These are phyloP conservation scores for Sinohyriopsis cumingii DNA, from an alignment of 2,888 invertebrate genomes.

Conservation along the genomic window DNA sequence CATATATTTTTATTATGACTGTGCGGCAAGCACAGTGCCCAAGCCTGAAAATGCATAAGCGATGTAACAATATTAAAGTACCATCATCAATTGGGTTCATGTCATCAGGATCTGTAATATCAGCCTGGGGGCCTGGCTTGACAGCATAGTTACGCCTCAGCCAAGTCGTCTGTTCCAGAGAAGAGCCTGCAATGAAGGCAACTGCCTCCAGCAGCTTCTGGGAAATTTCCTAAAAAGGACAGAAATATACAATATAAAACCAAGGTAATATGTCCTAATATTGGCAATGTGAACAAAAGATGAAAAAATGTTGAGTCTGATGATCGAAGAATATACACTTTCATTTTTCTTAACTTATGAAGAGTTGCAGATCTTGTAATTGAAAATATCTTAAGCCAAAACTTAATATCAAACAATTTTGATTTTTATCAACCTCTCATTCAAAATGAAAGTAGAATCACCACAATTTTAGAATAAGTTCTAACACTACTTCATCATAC, in stretches of 20 bases:
- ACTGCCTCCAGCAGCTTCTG: slow-evolving; percentile 83
- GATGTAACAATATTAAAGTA: slow-evolving; percentile 3
- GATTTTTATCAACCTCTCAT: too few relatives aligned
- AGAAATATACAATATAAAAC: background rate
- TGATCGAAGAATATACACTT: too few relatives aligned
- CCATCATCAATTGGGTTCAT: slow-evolving; percentile 22
- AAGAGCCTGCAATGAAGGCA: slow-evolving; percentile 89
- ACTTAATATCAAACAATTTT: too few relatives aligned
- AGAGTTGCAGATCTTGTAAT: too few relatives aligned
- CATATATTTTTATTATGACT: too few relatives aligned
- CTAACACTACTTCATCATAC: too few relatives aligned
- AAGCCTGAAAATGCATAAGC: background rate
- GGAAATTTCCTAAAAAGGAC: slow-evolving; percentile 72
- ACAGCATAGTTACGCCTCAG: slow-evolving; percentile 86
- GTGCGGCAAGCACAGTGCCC: too few relatives aligned
- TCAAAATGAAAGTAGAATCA: too few relatives aligned
- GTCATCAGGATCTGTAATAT: slow-evolving; percentile 60
- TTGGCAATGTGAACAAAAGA: background rate
- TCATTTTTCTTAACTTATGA: too few relatives aligned
- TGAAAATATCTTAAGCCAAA: too few relatives aligned
- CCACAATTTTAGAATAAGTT: too few relatives aligned
- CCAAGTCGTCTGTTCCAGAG: slow-evolving; percentile 92
- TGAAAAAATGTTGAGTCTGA: too few relatives aligned
- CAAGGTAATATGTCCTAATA: background rate
- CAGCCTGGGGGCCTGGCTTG: slow-evolving; percentile 74